Evolutionary conservation across 2,797 vertebrate genomes (phyloP), one percentile per base, ranked within the genome.

Genomic region (Pseudochirops cupreus): DNA sequence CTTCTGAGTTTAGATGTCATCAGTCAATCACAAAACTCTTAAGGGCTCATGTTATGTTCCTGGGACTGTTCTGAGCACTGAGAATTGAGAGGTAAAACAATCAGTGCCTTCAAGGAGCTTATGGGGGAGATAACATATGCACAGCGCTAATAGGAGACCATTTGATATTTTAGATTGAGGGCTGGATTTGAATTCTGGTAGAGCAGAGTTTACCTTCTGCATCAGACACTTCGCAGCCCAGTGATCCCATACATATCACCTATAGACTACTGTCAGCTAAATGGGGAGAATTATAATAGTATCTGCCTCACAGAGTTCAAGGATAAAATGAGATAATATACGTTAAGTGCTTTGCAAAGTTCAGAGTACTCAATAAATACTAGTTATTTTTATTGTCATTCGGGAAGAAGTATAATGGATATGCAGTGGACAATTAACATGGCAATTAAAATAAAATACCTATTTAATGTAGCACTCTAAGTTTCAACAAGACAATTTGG

Each of bases 41-140:
- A 58, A n/a, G 87, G 21, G 28, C 39, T 94, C 54, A 53, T 54
- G 18, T 16, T 24, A 56, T 93, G 92, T 98, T 94, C 33, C 56
- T 21, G 57, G 5, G 90, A 14, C 67, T 94, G 31, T 55, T 94
- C n/a, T 93, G 90, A 55, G 55, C 3, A 3, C 21, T 82, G 21
- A 24, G 74, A 10, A 26, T 82, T 46, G 6, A 24, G 46, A 82
- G 21, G 39, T 21, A 82, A 26, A 82, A 82, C 39, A 46, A 82
- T 46, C 18, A 46, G 39, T 82, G 7, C 39, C 39, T 46, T 82
- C 74, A 46, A 82, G 9, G 39, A 26, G 18, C 21, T 82, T 46
- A 46, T 46, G n/a, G 16, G 21, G 21, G 21, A 26, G 6, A 26
- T 74, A 74, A 39, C 16, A n/a, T 39, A 9, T 39, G n/a, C 67